These are phyloP conservation scores for Tipula unca DNA, from an alignment of 2,888 invertebrate species.

Conservation along the genomic window DNA sequence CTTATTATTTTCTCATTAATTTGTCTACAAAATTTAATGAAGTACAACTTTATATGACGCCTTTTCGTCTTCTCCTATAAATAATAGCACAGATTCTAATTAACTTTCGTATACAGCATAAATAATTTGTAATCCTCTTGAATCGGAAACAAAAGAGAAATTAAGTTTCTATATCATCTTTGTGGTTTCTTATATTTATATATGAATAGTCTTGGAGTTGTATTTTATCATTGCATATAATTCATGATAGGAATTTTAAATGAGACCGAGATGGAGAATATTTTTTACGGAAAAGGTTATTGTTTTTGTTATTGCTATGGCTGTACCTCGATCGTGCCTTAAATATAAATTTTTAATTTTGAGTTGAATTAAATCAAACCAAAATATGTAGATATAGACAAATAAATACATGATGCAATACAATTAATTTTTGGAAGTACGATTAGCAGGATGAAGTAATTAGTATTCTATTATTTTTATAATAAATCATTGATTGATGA, in stretches of 20 bases:
- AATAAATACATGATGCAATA: neutral
- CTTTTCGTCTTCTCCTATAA: neutral
- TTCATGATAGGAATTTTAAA: neutral
- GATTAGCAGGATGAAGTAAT: neutral
- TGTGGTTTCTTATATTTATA: neutral
- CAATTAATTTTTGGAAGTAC: neutral
- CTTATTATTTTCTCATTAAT: too few relatives aligned
- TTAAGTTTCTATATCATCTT: neutral
- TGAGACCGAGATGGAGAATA: neutral
- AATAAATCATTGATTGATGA: neutral
- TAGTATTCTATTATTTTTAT: neutral
- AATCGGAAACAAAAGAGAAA: neutral
- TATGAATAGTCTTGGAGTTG: neutral
- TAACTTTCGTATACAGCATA: neutral
- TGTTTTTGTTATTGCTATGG: neutral
- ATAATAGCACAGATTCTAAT: neutral
- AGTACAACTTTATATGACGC: too few relatives aligned
- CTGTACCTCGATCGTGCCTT: neutral
- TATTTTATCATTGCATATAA: neutral
- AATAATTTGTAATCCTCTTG: neutral
- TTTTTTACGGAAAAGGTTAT: neutral
- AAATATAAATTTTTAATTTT: neutral
- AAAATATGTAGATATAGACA: neutral
- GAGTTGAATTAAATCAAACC: neutral
- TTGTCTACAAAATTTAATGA: too few relatives aligned